Base-by-base conservation (phyloP, 2,797 vertebrate genomes). In the Clamator glandarius region DNA sequence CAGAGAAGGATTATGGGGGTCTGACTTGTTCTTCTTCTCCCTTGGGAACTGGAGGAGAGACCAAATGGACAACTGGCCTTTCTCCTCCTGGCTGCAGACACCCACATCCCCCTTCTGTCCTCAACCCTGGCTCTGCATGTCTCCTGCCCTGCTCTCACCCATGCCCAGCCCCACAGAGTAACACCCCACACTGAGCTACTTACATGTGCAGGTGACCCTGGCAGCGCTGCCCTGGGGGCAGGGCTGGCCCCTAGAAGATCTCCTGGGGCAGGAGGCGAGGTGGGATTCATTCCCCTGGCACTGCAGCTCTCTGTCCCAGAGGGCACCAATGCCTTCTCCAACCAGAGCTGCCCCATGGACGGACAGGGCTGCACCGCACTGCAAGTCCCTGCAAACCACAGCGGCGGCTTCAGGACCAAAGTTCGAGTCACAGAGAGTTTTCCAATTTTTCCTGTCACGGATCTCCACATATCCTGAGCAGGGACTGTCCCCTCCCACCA, bases 131-230 rank as follows among this genome's bases (percentile, higher is more conserved):
- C 31, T 20, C 28, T 26, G 23, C 42, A 11, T 6, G 4, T 20
- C 33, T 46, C 35, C 24, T 9, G 29, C 59, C 31, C 28, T 21
- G 12, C 8, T 11, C 19, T 51, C 7, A 3, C 5, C 36, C 24
- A 26, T 7, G 15, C 31, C 16, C 50, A 29, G 4, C 5, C 31
- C 4, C 3, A 2, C 8, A 15, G 11, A 72, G 18, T 6, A 16
- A 33, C 2, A 15, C 35, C 11, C 21, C 6, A 9, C 24, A 54
- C 16, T 3, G 12, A 25, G 24, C 29, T n/a, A 70, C 76, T 96
- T 57, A 96, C 94, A 78, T 41, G 92, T 93, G 36, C 97, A 97
- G 39, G 80, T 55, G n/a, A 97, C 5, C 5, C 55, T 44, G 15
- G 85, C 88, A 31, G 39, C 23, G 3, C 52, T 39, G 2, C 17